A percentile compares a stretch with the other conserved stretches of the same genome.
phyloP scores from a whole-genome alignment of 2,888 invertebrate species.

The Erebia palarica region DNA sequence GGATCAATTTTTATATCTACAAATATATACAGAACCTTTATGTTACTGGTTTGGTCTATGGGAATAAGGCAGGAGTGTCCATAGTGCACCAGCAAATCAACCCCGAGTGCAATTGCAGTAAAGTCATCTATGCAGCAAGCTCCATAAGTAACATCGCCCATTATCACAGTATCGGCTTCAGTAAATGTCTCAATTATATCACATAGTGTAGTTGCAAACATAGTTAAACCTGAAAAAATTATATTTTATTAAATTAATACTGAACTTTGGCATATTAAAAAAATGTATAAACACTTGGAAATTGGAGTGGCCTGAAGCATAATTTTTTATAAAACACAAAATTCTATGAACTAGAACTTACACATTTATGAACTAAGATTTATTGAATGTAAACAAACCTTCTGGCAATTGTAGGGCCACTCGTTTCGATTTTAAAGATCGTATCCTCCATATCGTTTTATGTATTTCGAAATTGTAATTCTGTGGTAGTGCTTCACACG shows the following conservation, averaged over 20 bases:
- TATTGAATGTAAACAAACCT: conserved; percentile 73
- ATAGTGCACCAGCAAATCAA: conserved; percentile 96
- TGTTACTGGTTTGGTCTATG: conserved; percentile 90
- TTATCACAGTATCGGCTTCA: conserved; percentile 94
- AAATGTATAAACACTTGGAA: too few species aligned
- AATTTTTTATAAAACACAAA: too few species aligned
- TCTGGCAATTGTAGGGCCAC: conserved; percentile 99
- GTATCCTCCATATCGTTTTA: conserved; percentile 98
- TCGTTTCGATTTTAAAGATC: conserved; percentile 90
- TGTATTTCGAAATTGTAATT: conserved; percentile 99
- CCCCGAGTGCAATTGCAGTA: conserved; percentile 94
- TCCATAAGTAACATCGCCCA: conserved; percentile 99
- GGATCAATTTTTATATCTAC: conserved; percentile 99
- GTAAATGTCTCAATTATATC: conserved; percentile 96
- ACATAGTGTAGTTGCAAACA: conserved; percentile 96
- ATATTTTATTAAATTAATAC: not conserved
- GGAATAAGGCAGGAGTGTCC: conserved; percentile 98
- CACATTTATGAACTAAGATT: not conserved
- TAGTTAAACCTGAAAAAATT: conserved; percentile 84
- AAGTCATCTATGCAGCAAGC: conserved; percentile 99
- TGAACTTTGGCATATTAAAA: too few species aligned
- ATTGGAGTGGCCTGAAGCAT: too few species aligned
- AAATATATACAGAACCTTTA: conserved; percentile 98
- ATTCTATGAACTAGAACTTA: not conserved
- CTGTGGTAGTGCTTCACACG: conserved; percentile 89